phyloP scores from a whole-genome alignment of 2,113 vertebrate genomes.

The Corvus moneduloides region DNA sequence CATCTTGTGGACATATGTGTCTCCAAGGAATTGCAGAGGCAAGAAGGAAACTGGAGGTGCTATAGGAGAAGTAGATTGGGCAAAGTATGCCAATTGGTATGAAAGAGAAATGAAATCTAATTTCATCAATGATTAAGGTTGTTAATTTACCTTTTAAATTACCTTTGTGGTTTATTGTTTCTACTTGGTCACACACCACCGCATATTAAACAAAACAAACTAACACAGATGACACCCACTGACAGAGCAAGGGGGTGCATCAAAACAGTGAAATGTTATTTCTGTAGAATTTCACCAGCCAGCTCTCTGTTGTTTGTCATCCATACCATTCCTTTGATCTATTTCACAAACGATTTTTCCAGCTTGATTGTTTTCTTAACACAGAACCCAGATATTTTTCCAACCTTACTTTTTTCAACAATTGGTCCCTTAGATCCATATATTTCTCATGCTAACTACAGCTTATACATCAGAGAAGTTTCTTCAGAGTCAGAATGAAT shows the following conservation, averaged over 20 bases:
- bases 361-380: neutral
- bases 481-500: neutral
- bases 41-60: neutral
- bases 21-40: neutral
- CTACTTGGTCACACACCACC: neutral
- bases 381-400: neutral
- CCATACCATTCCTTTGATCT: neutral
- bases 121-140: neutral
- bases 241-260: neutral
- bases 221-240: neutral
- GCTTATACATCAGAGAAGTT: neutral
- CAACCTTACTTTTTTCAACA: neutral
- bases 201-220: neutral
- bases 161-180: neutral
- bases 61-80: neutral
- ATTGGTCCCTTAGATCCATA: neutral
- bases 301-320: neutral
- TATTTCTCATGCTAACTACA: neutral
- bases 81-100: neutral
- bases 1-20: constrained; percentile 22
- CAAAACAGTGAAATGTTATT: neutral
- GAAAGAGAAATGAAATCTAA: neutral
- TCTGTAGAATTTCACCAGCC: neutral
- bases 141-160: neutral
- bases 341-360: neutral